These are phyloP conservation scores for Okamejei kenojei DNA, from an alignment of 2,797 vertebrate genomes.

Conservation along the genomic window DNA sequence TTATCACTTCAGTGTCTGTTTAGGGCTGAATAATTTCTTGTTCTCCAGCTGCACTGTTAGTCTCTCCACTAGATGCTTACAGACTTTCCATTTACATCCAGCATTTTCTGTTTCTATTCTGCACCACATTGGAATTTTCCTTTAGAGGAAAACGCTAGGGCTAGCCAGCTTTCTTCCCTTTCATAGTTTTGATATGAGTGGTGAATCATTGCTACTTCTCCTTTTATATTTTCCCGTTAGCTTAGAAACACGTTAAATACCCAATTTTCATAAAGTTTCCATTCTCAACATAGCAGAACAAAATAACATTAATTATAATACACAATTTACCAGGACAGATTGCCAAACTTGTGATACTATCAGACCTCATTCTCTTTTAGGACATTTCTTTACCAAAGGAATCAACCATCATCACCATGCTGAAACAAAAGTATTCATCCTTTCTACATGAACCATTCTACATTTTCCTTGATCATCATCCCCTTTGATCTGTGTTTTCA, in stretches of 20 bases:
- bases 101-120: constrained; percentile 23
- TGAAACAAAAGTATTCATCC: background rate
- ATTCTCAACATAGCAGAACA: background rate
- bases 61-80: background rate
- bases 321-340: background rate
- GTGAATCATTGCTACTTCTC: background rate
- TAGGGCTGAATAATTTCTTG: too few relatives aligned
- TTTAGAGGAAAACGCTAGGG: background rate
- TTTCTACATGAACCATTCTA: too few relatives aligned
- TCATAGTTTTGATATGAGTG: background rate
- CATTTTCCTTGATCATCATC: too few relatives aligned
- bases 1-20: too few relatives aligned
- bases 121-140: background rate
- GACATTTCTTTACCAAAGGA: background rate
- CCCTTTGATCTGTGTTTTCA: too few relatives aligned
- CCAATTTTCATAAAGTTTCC: background rate
- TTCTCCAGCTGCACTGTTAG: background rate
- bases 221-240: background rate
- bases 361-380: background rate
- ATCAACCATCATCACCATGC: background rate
- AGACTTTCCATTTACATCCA: background rate
- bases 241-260: background rate
- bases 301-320: background rate
- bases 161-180: background rate
- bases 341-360: background rate